Evolutionary conservation across 2,888 invertebrate species (phyloP), one percentile per base, ranked within the genome.

Genomic region (Synergus laeviventris): DNA sequence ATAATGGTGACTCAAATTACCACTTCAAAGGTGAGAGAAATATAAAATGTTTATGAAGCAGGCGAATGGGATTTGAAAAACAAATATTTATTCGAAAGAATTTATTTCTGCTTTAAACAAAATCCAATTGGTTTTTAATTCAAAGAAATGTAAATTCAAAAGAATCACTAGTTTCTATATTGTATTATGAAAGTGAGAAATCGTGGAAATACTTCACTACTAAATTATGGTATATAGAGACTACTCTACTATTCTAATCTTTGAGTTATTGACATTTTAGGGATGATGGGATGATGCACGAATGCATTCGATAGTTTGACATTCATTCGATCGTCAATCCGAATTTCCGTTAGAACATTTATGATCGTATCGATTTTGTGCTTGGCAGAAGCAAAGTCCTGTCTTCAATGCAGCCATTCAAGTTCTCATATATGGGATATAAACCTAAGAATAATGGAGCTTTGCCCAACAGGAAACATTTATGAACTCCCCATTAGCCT

Each of bases 371-470:
- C 45, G 45, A 45, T 66, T 45, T 66, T 24, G 24, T 45, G 45
- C 45, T 66, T 45, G 24, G 66, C 31, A 42, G 11, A 66, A 66
- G 45, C 66, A 66, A 45, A 66, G 45, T 45, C 45, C 45, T 31
- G 45, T 42, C 45, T 45, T 45, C 45, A 66, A 66, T 66, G 45
- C 45, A 54, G 8, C 9, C 11, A 54, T 54, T 54, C 18, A 9
- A 42, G 24, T 45, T 45, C n/a, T 66, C 45, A 45, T 45, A 45
- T 45, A 36, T 16, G 66, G 45, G 31, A 64, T 45, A 45, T 66
- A 66, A 66, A 66, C 24, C 24, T 45, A 66, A 66, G 24, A 66
- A 45, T 66, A 45, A 66, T 66, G 66, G 66, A 66, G 31, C 45
- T 16, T 45, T 21, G 66, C 31, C 24, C 54, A 45, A 66, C 45